These are phyloP conservation scores for Percopsis transmontana DNA, from an alignment of 2,113 vertebrate species.

Conservation along the genomic window DNA sequence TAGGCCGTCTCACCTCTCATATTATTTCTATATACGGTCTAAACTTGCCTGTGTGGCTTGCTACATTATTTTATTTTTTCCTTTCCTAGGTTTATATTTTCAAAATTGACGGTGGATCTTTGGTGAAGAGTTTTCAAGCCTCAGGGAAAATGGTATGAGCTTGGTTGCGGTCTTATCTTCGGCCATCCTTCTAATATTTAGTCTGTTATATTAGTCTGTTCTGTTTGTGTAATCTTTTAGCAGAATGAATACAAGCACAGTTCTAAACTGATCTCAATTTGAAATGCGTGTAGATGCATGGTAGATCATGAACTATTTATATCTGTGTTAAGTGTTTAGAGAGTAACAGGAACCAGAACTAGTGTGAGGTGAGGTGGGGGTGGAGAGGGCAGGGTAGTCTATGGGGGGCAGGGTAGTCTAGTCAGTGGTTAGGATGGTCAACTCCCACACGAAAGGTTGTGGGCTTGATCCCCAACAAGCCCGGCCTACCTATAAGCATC, in stretches of 20 bases:
- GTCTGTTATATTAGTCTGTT: conserved; percentile 1
- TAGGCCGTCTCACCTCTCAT: conserved; percentile 57
- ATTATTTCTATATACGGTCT: conserved; percentile 5
- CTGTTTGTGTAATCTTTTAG: conserved; percentile 1
- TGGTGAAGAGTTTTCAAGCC: conserved; percentile 92
- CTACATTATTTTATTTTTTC: conserved; percentile 26
- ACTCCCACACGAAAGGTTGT: no score
- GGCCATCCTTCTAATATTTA: conserved; percentile 21
- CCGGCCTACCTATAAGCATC: no score
- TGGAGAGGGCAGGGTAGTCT: not conserved
- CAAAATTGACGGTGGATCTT: conserved; percentile 86
- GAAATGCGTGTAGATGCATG: conserved; percentile 12
- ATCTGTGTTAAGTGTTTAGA: conserved; percentile 46
- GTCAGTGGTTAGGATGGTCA: no score
- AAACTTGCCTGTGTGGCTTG: not conserved
- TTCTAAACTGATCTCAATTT: not conserved
- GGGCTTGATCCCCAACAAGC: no score
- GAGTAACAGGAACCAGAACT: conserved; percentile 30
- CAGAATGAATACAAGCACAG: conserved; percentile 4
- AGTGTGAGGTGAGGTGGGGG: not conserved
- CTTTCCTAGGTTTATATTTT: conserved; percentile 92
- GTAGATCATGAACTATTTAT: conserved; percentile 46
- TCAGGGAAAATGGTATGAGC: conserved; percentile 93
- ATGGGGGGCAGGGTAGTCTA: not conserved
- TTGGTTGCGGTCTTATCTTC: conserved; percentile 14